Percentiles rank a stretch among this genome's conserved stretches.
phyloP scores from a whole-genome alignment of 64 coral and sea anemone species.

The Porites lutea region DNA sequence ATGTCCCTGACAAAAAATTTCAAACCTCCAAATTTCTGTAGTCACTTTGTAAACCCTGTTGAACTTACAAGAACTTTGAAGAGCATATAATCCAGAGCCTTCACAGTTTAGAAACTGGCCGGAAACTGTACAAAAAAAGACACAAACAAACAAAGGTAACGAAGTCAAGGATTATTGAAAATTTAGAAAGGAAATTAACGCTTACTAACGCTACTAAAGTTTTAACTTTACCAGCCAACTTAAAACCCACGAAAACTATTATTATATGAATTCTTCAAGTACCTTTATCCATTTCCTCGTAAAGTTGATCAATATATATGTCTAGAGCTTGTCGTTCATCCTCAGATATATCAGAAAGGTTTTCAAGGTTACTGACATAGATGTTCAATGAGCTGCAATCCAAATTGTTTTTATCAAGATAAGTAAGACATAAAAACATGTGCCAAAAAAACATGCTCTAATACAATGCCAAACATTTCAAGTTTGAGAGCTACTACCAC shows the following conservation, averaged over 20 bases:
- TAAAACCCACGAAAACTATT: too few species aligned
- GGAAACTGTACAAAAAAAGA: slow-evolving; percentile 63
- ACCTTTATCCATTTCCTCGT: slow-evolving; percentile 96
- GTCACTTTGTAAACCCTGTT: too few species aligned
- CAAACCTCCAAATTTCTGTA: too few species aligned
- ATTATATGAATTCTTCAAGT: neutral
- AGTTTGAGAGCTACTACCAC: too few species aligned
- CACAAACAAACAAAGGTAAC: neutral
- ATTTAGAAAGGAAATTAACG: too few species aligned
- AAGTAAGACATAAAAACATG: neutral
- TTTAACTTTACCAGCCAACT: too few species aligned
- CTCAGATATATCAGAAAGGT: slow-evolving; percentile 37
- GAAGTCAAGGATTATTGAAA: neutral
- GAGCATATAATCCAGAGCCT: slow-evolving; percentile 77
- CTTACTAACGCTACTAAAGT: too few species aligned
- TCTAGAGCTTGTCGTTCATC: slow-evolving; percentile 91
- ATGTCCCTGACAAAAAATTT: too few species aligned
- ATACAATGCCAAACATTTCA: too few species aligned
- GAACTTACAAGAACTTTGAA: slow-evolving; percentile 93
- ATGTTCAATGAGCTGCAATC: slow-evolving; percentile 78
- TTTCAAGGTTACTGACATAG: slow-evolving; percentile 92
- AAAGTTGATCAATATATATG: slow-evolving; percentile 89
- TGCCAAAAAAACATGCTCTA: too few species aligned
- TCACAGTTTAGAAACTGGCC: slow-evolving; percentile 94
- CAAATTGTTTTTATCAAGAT: neutral